A percentile compares a stretch with the other conserved stretches of the same genome.
phyloP scores from a whole-genome alignment of 1,140 invertebrate genomes.

The Drosophila ficusphila region DNA sequence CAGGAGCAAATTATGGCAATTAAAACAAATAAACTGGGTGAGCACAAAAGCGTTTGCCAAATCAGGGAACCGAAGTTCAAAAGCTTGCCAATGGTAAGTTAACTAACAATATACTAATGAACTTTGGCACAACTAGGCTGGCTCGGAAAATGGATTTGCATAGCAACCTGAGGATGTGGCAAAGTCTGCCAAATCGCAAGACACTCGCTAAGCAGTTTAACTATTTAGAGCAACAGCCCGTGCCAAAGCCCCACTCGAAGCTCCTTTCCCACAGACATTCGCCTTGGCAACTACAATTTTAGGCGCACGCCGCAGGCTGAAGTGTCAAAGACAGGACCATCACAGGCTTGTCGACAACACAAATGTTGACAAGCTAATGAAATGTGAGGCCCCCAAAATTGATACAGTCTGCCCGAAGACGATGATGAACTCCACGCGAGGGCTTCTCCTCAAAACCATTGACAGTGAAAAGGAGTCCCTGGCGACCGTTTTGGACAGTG shows the following conservation, averaged over 20 bases:
- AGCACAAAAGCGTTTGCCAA: conserved; percentile 45
- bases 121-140: conserved; percentile 35
- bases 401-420: conserved; percentile 59
- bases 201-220: conserved; percentile 77
- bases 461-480: conserved; percentile 56
- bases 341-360: conserved; percentile 49
- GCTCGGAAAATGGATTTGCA: conserved; percentile 71
- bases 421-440: conserved; percentile 32
- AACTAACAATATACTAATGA: conserved; percentile 75
- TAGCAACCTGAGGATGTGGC: conserved; percentile 69
- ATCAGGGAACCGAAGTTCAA: conserved; percentile 72
- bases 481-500: conserved; percentile 22
- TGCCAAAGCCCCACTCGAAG: conserved; percentile 4
- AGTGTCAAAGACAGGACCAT: conserved; percentile 76
- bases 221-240: conserved; percentile 64
- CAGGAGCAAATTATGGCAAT: conserved; percentile 50
- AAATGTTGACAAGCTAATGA: conserved; percentile 82
- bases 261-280: conserved; percentile 13
- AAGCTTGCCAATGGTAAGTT: conserved; percentile 60
- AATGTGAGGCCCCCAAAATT: conserved; percentile 76
- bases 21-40: conserved; percentile 60
- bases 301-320: conserved; percentile 58
- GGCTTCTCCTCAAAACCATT: conserved; percentile 27
- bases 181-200: conserved; percentile 55
- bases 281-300: conserved; percentile 70